Evolutionary conservation across 37 sponge, comb jelly and placozoan genomes (phyloP).

Genomic region (Beroe ovata): DNA sequence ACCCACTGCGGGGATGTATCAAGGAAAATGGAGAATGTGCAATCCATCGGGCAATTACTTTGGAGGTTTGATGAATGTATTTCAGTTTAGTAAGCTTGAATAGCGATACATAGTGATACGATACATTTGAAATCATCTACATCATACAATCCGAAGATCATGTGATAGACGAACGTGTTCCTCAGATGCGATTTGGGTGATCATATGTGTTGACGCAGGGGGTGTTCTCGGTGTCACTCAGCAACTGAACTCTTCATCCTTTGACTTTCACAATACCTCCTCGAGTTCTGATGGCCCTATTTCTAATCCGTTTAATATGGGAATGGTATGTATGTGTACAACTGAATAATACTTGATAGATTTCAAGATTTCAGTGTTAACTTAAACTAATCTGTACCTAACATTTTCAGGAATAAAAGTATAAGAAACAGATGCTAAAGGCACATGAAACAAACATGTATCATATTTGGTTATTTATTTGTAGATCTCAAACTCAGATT

Average conservation of each 20-base stretch:
- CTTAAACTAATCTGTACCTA: no score
- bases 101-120: no score
- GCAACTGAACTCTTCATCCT: slow-evolving; percentile 35
- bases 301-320: slow-evolving; percentile 57
- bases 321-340: slow-evolving; percentile 19
- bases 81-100: no score
- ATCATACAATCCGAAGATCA: neutral
- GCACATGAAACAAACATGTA: no score
- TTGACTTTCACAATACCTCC: slow-evolving; percentile 56
- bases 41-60: slow-evolving; percentile 71
- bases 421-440: no score
- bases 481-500: no score
- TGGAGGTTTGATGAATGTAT: slow-evolving; percentile 83
- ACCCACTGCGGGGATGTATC: slow-evolving; percentile 71
- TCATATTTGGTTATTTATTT: neutral
- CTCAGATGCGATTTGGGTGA: slow-evolving; percentile 63
- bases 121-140: no score
- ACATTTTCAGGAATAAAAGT: neutral
- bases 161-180: neutral
- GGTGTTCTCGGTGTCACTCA: slow-evolving; percentile 61
- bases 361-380: no score
- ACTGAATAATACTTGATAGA: neutral
- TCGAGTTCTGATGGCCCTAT: neutral
- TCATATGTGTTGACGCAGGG: slow-evolving; percentile 47
- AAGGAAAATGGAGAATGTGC: slow-evolving; percentile 76